Evolutionary conservation across 2,797 vertebrate genomes (phyloP), one percentile per base, ranked within the genome.

Genomic region (Poecilia wingei): DNA sequence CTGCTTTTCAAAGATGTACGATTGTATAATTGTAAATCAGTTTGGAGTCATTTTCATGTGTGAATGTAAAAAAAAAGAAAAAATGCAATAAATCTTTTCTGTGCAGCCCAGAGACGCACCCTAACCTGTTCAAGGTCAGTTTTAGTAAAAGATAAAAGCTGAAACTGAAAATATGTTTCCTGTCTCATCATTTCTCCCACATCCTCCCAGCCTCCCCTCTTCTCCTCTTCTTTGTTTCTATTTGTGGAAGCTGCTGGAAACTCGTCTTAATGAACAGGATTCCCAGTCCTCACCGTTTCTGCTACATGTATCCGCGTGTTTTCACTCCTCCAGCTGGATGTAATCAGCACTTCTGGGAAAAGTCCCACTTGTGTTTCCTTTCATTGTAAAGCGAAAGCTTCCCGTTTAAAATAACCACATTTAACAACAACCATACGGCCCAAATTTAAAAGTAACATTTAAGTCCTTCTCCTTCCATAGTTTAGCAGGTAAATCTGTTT

Each of bases 211-310:
- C 66, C 61, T 46, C 8, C 74, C 46, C 18, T 70, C 68, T 45
- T 18, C 12, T 22, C 72, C 25, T 12, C 77, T 69, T 13, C 70
- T 28, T 55, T n/a, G 36, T 45, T 25, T 81, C 84, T 86, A 86
- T 91, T 87, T 85, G 74, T 90, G 76, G 82, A 84, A 7, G 46
- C 57, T 75, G 70, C 46, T 84, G 77, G 68, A 70, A 46, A 45
- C 41, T 16, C 75, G 61, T 72, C 51, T 70, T 78, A 76, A 84
- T 78, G 72, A 88, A 61, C 49, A 76, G 78, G 66, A 77, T 75
- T 80, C 81, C 82, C 83, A 72, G 73, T 57, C 74, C 59, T 28
- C 41, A 45, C 41, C 20, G n/a, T 28, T 46, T 13, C 25, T 70
- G 25, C 0, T 70, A 16, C 41, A 28, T 45, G 41, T 46, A 16